Evolutionary conservation across 1,140 invertebrate species (phyloP).

Genomic region (Saccostrea cuccullata): DNA sequence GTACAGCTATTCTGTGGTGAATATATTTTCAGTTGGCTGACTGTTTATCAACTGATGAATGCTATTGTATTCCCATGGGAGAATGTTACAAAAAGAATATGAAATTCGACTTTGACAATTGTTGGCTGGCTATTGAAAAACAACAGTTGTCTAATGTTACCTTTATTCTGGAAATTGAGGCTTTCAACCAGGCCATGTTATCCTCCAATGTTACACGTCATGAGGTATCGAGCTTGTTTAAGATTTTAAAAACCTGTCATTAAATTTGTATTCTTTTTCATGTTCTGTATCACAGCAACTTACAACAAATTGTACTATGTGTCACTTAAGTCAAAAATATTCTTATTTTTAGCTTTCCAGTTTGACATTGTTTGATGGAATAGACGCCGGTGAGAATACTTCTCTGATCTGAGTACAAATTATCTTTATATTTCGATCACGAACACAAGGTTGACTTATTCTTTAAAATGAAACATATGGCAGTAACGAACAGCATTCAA

Average conservation of each 20-base stretch:
- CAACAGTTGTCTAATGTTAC: not conserved
- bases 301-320: no score
- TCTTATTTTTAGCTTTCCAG: conserved; percentile 21
- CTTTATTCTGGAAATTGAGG: conserved; percentile 9
- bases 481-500: no score
- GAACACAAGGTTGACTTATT: no score
- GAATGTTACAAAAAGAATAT: conserved; percentile 28
- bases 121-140: conserved; percentile 23
- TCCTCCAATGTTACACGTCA: not conserved
- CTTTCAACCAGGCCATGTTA: conserved; percentile 39
- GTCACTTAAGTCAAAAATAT: not conserved
- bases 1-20: not conserved
- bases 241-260: no score
- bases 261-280: no score
- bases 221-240: not conserved
- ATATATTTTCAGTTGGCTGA: not conserved
- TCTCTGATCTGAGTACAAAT: no score
- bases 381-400: conserved; percentile 20
- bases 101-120: conserved; percentile 46
- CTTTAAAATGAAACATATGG: no score
- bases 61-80: conserved; percentile 51
- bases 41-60: conserved; percentile 27
- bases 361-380: conserved; percentile 11
- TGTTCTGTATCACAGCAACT: no score
- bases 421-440: no score